Percentiles rank a stretch among this genome's conserved stretches.
phyloP scores from a whole-genome alignment of 1,140 invertebrate genomes.

The Pentalonia nigronervosa region DNA sequence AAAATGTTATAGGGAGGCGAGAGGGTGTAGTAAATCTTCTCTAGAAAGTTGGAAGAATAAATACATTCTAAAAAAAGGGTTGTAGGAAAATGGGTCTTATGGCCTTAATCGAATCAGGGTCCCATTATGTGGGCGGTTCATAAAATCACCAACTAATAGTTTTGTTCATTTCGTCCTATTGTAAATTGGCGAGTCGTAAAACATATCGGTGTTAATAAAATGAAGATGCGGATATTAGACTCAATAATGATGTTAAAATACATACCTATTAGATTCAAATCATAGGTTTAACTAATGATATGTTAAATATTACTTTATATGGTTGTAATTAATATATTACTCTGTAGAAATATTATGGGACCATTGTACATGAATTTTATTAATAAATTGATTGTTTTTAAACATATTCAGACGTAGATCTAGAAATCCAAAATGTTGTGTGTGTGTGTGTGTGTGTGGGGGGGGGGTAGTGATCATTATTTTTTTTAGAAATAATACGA shows the following conservation, averaged over 20 bases:
- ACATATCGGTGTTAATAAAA: conserved; percentile 15
- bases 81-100: neutral
- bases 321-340: neutral
- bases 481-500: no score
- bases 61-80: neutral
- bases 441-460: no score
- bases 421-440: no score
- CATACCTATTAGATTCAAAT: neutral
- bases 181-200: conserved; percentile 2
- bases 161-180: neutral
- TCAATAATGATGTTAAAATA: neutral
- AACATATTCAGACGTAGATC: neutral
- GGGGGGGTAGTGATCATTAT: no score
- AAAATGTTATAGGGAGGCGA: neutral
- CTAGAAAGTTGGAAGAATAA: neutral
- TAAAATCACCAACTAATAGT: conserved; percentile 28
- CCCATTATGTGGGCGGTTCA: neutral
- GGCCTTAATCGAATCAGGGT: conserved; percentile 12
- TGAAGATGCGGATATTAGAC: neutral
- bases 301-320: no score
- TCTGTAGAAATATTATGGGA: neutral
- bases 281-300: neutral
- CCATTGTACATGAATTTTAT: neutral
- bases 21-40: neutral
- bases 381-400: neutral